phyloP scores from a whole-genome alignment of 2,797 vertebrate species.

The Sebastes nivosus region DNA sequence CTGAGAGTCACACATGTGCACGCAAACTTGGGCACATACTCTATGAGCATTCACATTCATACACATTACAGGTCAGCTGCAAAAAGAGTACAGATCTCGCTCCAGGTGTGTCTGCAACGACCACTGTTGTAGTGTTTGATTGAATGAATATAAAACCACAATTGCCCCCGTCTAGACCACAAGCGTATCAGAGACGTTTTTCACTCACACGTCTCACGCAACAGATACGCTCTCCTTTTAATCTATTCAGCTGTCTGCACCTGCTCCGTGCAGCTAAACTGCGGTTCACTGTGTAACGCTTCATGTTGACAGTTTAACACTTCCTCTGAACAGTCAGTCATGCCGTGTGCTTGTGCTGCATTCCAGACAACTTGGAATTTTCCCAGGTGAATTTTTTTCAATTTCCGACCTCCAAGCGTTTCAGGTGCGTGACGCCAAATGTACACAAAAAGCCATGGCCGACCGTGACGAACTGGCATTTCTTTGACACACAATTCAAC shows the following conservation, averaged over 20 bases:
- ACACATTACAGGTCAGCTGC: background rate
- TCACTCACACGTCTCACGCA: background rate
- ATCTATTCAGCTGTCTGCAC: background rate
- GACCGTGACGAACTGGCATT: background rate
- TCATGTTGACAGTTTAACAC: background rate
- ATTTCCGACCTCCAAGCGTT: background rate
- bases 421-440: too few relatives aligned
- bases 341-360: background rate
- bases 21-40: background rate
- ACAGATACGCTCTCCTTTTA: background rate
- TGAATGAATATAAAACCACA: background rate
- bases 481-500: background rate
- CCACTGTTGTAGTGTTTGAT: background rate
- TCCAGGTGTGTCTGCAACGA: background rate
- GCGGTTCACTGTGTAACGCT: background rate
- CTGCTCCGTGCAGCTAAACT: background rate
- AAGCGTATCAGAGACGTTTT: background rate
- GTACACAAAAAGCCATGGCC: background rate
- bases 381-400: background rate
- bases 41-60: background rate
- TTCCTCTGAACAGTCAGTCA: background rate
- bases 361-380: background rate
- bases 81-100: background rate
- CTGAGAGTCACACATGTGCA: conserved; percentile 16
- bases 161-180: background rate